A percentile compares a stretch with the other conserved stretches of the same genome.
Evolutionary conservation across 2,888 invertebrate genomes (phyloP).

Genomic region (Zaprionus obscuricornis): DNA sequence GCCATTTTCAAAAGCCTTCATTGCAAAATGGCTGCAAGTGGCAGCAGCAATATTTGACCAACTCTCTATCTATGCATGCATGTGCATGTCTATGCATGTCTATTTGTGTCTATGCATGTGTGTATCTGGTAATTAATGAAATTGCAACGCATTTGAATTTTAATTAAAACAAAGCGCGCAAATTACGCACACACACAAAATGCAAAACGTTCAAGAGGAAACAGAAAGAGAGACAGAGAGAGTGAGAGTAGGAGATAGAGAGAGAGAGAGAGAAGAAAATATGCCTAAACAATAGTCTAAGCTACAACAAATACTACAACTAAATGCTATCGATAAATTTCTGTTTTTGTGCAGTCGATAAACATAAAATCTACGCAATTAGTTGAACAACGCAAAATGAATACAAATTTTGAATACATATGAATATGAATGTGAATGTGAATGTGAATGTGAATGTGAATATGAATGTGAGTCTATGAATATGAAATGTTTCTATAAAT

Average conservation of each 20-base stretch:
- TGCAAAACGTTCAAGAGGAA: neutral
- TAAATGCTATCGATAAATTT: neutral
- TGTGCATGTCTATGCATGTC: conserved; percentile 19
- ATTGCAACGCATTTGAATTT: conserved; percentile 81
- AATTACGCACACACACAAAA: conserved; percentile 57
- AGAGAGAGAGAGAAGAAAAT: neutral
- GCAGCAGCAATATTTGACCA: conserved; percentile 46
- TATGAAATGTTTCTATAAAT: too few relatives aligned
- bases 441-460: too few relatives aligned
- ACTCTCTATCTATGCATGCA: conserved; percentile 9
- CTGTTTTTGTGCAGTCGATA: too few relatives aligned
- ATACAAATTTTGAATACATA: too few relatives aligned
- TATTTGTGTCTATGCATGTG: conserved; percentile 27
- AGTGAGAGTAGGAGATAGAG: neutral
- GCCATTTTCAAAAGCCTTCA: conserved; percentile 69
- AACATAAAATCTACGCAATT: too few relatives aligned
- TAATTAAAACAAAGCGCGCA: conserved; percentile 81
- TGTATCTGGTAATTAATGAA: conserved; percentile 79
- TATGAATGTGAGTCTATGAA: too few relatives aligned
- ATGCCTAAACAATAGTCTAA: neutral
- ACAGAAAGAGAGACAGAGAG: neutral
- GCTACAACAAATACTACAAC: neutral
- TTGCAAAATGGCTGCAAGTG: conserved; percentile 67
- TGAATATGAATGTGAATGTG: too few relatives aligned
- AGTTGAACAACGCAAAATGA: too few relatives aligned